Evolutionary conservation across 2,888 invertebrate species (phyloP), one percentile per base, ranked within the genome.

Genomic region (Nemotelus pantherinus): DNA sequence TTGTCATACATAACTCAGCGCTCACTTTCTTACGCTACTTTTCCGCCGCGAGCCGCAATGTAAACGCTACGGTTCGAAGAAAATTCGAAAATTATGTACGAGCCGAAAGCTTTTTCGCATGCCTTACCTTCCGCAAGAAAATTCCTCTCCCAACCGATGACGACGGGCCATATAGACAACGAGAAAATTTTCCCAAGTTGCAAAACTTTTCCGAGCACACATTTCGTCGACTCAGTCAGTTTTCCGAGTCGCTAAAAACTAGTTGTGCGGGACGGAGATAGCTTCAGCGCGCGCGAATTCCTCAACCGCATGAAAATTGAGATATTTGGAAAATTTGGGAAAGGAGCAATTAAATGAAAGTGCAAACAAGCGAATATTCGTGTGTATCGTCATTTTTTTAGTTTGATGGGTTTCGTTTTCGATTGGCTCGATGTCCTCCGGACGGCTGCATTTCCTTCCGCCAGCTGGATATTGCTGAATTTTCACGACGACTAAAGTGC

Each of bases 231-330:
- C 39, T 68, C 70, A 77, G 77, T 77, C 77, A 77, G 77, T 77
- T 77, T 77, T 70, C 70, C 77, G 77, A 77, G 63, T 70, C 60
- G 77, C 70, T 70, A 70, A 78, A 75, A 77, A 79, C 78, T 78
- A 78, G 79, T 79, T 74, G 78, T 78, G 60, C 71, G 64, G 76
- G 77, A 47, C 55, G 70, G 68, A 64, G 57, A 76, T 44, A 60
- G 48, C 55, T 64, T 50, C 68, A 74, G 47, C 77, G 79, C 79
- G 79, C 79, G 79, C 76, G 79, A 71, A 76, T 45, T 45, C 76
- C 68, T 48, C 58, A 67, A 67, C 58, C 67, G 68, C 67, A 67
- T 76, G 76, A 76, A 63, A 74, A 76, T 57, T 25, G 25, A 25
- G 25, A 25, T 25, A 25, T 25, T 25, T 25, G 25, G 25, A 25